These are phyloP conservation scores for Mnemiopsis leidyi DNA, from an alignment of 37 sponge, comb jelly and placozoan species.

Conservation along the genomic window DNA sequence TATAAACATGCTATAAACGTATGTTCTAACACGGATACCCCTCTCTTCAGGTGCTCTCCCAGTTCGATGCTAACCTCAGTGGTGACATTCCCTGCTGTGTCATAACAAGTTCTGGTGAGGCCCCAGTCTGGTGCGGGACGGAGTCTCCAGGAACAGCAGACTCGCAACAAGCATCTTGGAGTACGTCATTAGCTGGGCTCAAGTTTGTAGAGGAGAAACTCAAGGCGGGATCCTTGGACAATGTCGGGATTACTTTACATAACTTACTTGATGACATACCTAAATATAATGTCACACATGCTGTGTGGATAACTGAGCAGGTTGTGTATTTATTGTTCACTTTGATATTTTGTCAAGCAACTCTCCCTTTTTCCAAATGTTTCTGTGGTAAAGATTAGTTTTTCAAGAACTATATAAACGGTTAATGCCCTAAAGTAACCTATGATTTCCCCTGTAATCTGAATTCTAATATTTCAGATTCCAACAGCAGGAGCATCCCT, in stretches of 20 bases:
- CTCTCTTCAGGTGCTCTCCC: conserved; percentile 23
- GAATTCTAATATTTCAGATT: conserved; percentile 45
- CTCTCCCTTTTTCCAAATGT: not conserved
- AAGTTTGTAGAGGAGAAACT: conserved; percentile 13
- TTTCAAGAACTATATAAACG: too few species aligned
- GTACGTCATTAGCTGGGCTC: conserved; percentile 5
- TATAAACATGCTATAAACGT: too few species aligned
- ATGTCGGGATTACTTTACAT: conserved; percentile 23
- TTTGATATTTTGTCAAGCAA: too few species aligned
- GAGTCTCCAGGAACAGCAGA: not conserved
- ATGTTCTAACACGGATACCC: too few species aligned
- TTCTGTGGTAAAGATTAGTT: too few species aligned
- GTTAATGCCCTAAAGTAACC: too few species aligned
- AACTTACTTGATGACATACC: conserved; percentile 51
- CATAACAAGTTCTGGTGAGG: conserved; percentile 31
- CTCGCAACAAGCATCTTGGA: not conserved
- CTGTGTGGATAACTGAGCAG: conserved; percentile 65
- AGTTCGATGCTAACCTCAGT: conserved; percentile 61
- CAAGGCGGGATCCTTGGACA: conserved; percentile 19
- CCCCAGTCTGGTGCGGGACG: conserved; percentile 54
- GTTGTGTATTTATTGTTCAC: not conserved
- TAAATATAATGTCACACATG: conserved; percentile 10
- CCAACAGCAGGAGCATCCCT: conserved; percentile 47
- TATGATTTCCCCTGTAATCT: too few species aligned
- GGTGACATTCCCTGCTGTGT: conserved; percentile 18